Base-by-base conservation (phyloP, 2,113 vertebrate species). In the Trogon surrucura region DNA sequence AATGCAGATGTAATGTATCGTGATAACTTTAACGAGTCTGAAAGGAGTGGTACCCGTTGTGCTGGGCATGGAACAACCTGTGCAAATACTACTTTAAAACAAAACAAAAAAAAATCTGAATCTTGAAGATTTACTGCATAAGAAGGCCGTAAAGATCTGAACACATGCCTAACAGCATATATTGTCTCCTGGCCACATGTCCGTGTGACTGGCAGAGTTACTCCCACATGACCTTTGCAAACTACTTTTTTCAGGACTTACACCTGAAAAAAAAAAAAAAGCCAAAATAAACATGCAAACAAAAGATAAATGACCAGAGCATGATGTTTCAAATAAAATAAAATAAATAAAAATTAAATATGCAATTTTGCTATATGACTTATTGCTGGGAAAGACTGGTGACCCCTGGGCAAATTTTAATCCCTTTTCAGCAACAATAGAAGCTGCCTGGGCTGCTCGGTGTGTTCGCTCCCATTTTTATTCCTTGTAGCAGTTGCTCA, bases 1-100 rank as follows among this genome's bases (percentile, higher is more conserved):
- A 57, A 51, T 29, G 50, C 60, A 89, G 72, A 74, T 0, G 1
- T 44, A n/a, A 58, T 9, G 2, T 32, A 27, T 38, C 1, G 1
- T 36, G 29, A 20, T 29, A 87, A 21, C 15, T 34, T n/a, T 44
- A 47, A 57, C 18, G 23, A 61, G 53, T 82, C 19, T 36, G 58
- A 36, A 80, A 75, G 10, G 11, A 32, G 11, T 8, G 8, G 44
- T 22, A 58, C 8, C 3, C 20, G 6, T 47, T 74, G 6, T 45
- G 19, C 34, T 65, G 61, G 20, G 38, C 38, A 56, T 30, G n/a
- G 48, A 86, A 27, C 3, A 78, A 12, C 18, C 23, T 25, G 14
- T 62, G 23, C 22, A 79, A 84, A 87, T 60, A 32, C 11, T 53
- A 38, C 18, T 82, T 25, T 30, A 12, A 32, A 25, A 74, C 51